Conservation (phyloP, 2,113 vertebrate genomes). For the Tenrec ecaudatus region DNA sequence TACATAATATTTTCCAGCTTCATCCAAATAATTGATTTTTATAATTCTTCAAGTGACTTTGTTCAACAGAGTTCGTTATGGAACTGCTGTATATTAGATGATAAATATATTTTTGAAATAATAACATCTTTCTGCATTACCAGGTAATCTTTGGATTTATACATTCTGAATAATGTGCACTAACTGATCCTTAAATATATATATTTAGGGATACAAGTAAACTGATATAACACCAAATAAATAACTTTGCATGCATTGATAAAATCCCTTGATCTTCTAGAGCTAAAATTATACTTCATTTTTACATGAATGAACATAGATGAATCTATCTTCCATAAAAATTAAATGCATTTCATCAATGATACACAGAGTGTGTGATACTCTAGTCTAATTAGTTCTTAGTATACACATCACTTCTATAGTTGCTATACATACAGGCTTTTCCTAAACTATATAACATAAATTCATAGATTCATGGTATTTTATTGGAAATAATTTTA, state of each 20-base stretch:
- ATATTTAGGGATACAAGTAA: neutral
- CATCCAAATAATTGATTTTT: neutral
- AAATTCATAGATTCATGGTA: neutral
- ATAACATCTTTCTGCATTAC: neutral
- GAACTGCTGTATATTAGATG: neutral
- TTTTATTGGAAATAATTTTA: neutral
- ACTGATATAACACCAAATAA: too few species aligned
- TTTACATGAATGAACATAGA: too few species aligned
- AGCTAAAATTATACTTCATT: too few species aligned
- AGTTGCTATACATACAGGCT: neutral
- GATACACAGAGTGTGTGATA: too few species aligned
- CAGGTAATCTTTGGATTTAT: neutral
- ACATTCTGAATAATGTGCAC: neutral
- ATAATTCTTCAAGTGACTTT: neutral
- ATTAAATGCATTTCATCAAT: too few species aligned
- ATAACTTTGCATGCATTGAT: too few species aligned
- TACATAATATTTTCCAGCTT: neutral
- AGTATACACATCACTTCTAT: conserved; percentile 1
- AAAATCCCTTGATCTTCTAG: too few species aligned
- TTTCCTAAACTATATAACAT: neutral
- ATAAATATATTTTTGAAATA: neutral
- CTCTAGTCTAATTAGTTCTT: neutral
- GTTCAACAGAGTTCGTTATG: neutral
- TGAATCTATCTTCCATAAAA: too few species aligned
- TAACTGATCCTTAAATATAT: neutral